Conservation (phyloP, 2,888 invertebrate genomes). For the Melanostoma scalare region DNA sequence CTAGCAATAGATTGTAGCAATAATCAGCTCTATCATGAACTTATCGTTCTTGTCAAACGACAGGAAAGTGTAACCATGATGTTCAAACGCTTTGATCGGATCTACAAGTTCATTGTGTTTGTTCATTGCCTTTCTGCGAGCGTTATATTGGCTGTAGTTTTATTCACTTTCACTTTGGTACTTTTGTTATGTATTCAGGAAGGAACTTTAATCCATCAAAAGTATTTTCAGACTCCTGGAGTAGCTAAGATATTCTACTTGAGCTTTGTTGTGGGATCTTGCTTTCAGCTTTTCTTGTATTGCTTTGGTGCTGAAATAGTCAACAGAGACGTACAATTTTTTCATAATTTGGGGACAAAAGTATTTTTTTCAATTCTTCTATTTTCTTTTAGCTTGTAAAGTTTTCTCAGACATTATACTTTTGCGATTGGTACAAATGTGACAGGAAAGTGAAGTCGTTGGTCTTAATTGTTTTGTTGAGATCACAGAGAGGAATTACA, state of each 20-base stretch:
- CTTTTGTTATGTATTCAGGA: not conserved
- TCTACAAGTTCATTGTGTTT: slow-evolving; percentile 32
- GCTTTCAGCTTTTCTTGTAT: slow-evolving; percentile 6
- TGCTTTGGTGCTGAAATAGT: slow-evolving; percentile 20
- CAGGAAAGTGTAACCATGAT: slow-evolving; percentile 19
- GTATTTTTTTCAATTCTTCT: not conserved
- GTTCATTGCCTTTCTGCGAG: slow-evolving; percentile 25
- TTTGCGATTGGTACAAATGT: slow-evolving; percentile 28
- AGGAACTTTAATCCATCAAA: not conserved
- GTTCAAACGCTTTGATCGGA: not conserved
- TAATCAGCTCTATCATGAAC: slow-evolving; percentile 13
- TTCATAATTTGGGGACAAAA: not conserved
- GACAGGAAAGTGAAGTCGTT: slow-evolving; percentile 5
- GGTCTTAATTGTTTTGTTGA: not conserved
- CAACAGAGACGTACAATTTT: not conserved
- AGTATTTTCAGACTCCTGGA: slow-evolving; percentile 6
- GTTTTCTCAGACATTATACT: slow-evolving; percentile 9
- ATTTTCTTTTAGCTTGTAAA: not conserved
- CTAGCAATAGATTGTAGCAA: not conserved
- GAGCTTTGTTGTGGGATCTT: not conserved
- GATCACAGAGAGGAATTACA: not conserved
- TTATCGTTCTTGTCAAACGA: slow-evolving; percentile 1
- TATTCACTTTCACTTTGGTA: slow-evolving; percentile 34
- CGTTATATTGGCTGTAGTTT: slow-evolving; percentile 14
- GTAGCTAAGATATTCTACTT: not conserved